A percentile compares a stretch with the other conserved stretches of the same genome.
phyloP scores from a whole-genome alignment of 2,113 vertebrate genomes.

The Leiothrix lutea region DNA sequence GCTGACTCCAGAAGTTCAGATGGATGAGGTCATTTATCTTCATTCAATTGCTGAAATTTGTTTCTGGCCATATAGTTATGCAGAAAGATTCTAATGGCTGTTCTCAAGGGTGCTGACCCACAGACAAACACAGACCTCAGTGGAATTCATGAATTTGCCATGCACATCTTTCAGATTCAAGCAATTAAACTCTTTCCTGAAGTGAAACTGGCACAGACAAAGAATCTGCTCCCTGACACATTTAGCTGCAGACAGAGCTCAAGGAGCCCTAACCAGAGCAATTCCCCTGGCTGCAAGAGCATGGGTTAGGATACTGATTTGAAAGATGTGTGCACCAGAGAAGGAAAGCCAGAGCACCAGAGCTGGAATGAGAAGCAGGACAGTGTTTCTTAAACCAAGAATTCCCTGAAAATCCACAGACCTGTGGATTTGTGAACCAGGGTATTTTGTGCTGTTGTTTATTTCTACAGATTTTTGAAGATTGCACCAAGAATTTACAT shows the following conservation, averaged over 20 bases:
- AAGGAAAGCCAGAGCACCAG: not conserved
- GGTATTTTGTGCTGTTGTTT: not conserved
- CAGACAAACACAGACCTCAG: not conserved
- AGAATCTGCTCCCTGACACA: not conserved
- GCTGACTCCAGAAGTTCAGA: constrained; percentile 15
- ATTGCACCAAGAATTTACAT: not conserved
- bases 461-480: not conserved
- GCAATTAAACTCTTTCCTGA: constrained; percentile 22
- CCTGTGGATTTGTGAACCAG: not conserved
- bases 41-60: not conserved
- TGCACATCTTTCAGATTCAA: not conserved
- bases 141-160: not conserved
- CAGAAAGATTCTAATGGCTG: not conserved
- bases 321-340: not conserved
- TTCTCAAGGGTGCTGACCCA: not conserved
- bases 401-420: not conserved
- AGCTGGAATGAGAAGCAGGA: not conserved
- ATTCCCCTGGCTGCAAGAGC: not conserved
- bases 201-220: not conserved
- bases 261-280: not conserved
- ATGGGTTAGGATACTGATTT: not conserved
- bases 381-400: not conserved
- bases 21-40: constrained; percentile 17
- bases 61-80: not conserved
- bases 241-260: not conserved